Base-by-base conservation (phyloP, 2,113 vertebrate genomes). In the Perccottus glenii region DNA sequence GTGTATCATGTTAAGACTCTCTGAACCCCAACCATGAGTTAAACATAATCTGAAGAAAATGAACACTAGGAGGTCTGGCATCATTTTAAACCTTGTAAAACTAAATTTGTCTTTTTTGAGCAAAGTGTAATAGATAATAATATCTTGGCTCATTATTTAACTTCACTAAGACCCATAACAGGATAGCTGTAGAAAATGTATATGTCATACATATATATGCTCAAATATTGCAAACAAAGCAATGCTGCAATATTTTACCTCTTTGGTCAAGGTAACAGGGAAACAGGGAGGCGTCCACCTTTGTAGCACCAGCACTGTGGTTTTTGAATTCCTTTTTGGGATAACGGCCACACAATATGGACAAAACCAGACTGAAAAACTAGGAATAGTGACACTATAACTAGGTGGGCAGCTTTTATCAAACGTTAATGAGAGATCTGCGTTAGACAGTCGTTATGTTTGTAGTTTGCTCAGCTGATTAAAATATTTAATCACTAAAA, bases 241-340 rank as follows among this genome's bases (percentile, higher is more conserved):
- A 40, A 40, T 40, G 38, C 38, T 40, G 8, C 8, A 8, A 27
- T 27, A 27, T 27, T 40, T 8, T 40, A 8, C 38, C 38, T 40
- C 38, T 40, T 40, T 40, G 38, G 8, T 40, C 8, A 8, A 40
- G 38, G 2, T 14, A 12, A 19, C 48, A 64, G 43, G 35, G 40
- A 48, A 58, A 75, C 63, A 45, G 50, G 38, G 64, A 61, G 58
- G 64, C 46, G 74, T 63, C 70, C 66, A 70, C 49, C 52, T 60
- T 49, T 58, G 35, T 35, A 65, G 49, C 33, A 44, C 73, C 63
- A 69, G 48, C 3, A 1, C 51, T 65, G 47, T 52, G 68, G 57
- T 66, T 64, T 70, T 15, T 58, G 33, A 46, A 11, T 67, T 64
- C 44, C 14, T 64, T 57, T 19, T 36, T 68, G 47, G 48, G 50